These are phyloP conservation scores for Papilio gigon DNA, from an alignment of 2,888 invertebrate species.

Conservation along the genomic window DNA sequence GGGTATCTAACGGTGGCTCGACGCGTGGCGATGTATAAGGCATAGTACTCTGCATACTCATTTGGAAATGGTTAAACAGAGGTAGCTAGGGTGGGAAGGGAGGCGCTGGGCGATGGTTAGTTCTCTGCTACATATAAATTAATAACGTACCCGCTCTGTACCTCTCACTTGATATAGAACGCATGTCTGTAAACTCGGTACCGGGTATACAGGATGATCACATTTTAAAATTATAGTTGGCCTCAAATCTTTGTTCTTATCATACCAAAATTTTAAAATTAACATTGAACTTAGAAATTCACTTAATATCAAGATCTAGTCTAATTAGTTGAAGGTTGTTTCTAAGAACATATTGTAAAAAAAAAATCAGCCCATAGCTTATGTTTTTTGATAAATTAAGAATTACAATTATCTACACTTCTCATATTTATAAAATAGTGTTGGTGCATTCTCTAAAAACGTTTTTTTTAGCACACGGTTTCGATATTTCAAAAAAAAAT, in stretches of 20 bases:
- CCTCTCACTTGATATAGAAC: conserved; percentile 69
- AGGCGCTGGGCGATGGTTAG: conserved; percentile 73
- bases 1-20: conserved; percentile 49
- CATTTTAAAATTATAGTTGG: conserved; percentile 12
- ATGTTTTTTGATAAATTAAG: too few relatives aligned
- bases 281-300: too few relatives aligned
- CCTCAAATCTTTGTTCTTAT: not conserved
- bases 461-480: too few relatives aligned
- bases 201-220: conserved; percentile 57
- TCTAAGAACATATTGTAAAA: too few relatives aligned
- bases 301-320: too few relatives aligned
- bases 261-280: too few relatives aligned
- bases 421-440: too few relatives aligned
- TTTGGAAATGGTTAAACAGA: conserved; percentile 80
- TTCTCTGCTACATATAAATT: conserved; percentile 81
- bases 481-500: too few relatives aligned
- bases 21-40: conserved; percentile 73
- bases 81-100: conserved; percentile 52
- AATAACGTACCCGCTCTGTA: conserved; percentile 71
- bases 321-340: too few relatives aligned
- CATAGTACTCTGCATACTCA: conserved; percentile 80
- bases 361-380: too few relatives aligned
- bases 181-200: conserved; percentile 67
- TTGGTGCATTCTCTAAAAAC: too few relatives aligned
- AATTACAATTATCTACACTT: too few relatives aligned